These are phyloP conservation scores for Forbesichthys agassizii DNA, from an alignment of 2,113 vertebrate genomes.

Conservation along the genomic window DNA sequence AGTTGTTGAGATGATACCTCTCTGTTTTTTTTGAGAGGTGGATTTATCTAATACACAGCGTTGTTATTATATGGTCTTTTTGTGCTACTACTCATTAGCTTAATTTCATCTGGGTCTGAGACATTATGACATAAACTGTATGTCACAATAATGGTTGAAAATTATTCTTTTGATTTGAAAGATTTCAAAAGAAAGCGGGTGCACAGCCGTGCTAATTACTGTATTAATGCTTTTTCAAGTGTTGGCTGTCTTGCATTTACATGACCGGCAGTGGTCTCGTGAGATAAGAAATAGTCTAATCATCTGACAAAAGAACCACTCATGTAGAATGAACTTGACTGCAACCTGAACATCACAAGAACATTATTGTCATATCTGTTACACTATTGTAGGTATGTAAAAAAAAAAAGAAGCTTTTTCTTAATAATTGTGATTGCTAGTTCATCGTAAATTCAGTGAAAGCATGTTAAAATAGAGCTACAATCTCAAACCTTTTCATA, in stretches of 20 bases:
- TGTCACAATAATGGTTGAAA: slow-evolving; percentile 18
- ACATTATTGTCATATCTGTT: background rate
- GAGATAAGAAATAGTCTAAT: no score
- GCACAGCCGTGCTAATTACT: slow-evolving; percentile 34
- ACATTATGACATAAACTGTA: slow-evolving; percentile 35
- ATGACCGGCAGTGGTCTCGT: background rate
- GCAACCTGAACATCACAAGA: background rate
- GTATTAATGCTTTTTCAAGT: slow-evolving; percentile 40
- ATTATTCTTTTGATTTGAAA: slow-evolving; percentile 34
- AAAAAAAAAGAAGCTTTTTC: background rate
- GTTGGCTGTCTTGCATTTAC: slow-evolving; percentile 31
- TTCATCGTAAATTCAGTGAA: background rate
- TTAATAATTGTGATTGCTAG: background rate
- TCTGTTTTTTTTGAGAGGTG: no score
- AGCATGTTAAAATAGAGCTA: background rate
- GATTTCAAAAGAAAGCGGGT: slow-evolving; percentile 33
- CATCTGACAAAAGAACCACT: no score
- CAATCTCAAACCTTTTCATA: no score
- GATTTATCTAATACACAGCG: no score
- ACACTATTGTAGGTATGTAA: background rate
- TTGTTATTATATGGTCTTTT: no score
- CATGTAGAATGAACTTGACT: no score
- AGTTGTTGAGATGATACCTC: no score
- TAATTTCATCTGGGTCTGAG: slow-evolving; percentile 1
- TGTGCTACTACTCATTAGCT: background rate